Evolutionary conservation across 2,888 invertebrate species (phyloP).

Genomic region (Cordilura impudica): DNA sequence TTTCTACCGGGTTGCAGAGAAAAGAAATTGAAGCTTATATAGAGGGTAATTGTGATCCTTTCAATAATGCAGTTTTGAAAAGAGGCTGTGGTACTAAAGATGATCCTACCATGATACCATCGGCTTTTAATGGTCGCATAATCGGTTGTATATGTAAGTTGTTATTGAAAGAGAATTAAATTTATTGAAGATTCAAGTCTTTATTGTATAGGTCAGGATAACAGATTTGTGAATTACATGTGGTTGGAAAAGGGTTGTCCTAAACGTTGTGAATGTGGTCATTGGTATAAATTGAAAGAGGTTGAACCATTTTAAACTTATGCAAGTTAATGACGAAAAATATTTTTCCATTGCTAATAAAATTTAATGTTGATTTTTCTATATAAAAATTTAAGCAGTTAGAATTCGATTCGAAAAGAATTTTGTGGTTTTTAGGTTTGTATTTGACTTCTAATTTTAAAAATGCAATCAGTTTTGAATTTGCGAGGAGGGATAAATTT

Average conservation of each 20-base stretch:
- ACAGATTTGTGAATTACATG: conserved; percentile 94
- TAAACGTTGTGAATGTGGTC: conserved; percentile 96
- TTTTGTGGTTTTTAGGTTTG: too few relatives aligned
- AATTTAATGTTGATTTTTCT: too few relatives aligned
- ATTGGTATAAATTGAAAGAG: conserved; percentile 94
- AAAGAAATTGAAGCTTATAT: conserved; percentile 90
- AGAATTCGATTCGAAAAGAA: too few relatives aligned
- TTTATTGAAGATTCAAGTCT: not conserved
- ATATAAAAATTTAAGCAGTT: too few relatives aligned
- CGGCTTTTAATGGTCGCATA: conserved; percentile 91
- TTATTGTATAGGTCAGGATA: conserved; percentile 84
- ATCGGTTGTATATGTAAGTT: conserved; percentile 93
- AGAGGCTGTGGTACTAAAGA: conserved; percentile 89
- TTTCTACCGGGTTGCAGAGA: conserved; percentile 94
- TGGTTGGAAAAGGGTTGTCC: conserved; percentile 93
- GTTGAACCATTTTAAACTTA: conserved; percentile 75
- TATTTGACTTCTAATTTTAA: too few relatives aligned
- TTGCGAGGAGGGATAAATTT: too few relatives aligned
- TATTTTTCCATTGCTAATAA: too few relatives aligned
- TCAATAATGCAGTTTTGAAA: conserved; percentile 85
- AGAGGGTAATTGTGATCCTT: conserved; percentile 91
- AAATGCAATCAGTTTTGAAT: too few relatives aligned
- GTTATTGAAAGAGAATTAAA: not conserved
- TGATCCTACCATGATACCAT: conserved; percentile 91
- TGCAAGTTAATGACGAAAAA: too few relatives aligned